Evolutionary conservation across 2,888 invertebrate genomes (phyloP).

Genomic region (Cantharis flavilabris): DNA sequence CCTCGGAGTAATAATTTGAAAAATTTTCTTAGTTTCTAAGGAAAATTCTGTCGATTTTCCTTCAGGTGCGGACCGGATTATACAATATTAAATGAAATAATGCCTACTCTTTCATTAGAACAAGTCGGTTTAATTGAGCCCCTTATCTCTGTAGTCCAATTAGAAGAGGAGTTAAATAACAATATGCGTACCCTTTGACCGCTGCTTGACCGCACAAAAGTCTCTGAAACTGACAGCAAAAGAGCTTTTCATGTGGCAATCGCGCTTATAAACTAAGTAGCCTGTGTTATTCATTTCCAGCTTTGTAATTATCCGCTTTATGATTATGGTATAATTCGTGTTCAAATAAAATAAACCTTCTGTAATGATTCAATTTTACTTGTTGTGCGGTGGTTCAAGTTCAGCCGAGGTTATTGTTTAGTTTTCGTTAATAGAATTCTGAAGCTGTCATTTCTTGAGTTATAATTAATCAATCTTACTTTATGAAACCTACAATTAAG

Average conservation of each 20-base stretch:
- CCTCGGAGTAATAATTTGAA: neutral
- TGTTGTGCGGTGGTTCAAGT: constrained; percentile 20
- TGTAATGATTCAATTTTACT: constrained; percentile 26
- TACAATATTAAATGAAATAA: constrained; percentile 6
- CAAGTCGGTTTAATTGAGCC: constrained; percentile 34
- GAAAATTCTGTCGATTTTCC: neutral
- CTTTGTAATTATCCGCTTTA: constrained; percentile 28
- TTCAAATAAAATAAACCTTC: constrained; percentile 22
- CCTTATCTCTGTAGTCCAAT: constrained; percentile 36
- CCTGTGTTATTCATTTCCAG: constrained; percentile 27
- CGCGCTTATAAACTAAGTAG: constrained; percentile 22
- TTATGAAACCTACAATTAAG: constrained; percentile 41
- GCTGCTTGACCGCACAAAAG: constrained; percentile 35
- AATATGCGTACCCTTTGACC: constrained; percentile 37
- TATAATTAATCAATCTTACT: constrained; percentile 47
- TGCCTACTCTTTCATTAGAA: constrained; percentile 32
- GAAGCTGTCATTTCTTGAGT: constrained; percentile 34
- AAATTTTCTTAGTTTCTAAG: neutral
- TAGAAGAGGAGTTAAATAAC: constrained; percentile 37
- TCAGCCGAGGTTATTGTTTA: constrained; percentile 21
- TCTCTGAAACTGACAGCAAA: constrained; percentile 36
- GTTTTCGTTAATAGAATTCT: constrained; percentile 41
- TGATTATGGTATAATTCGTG: constrained; percentile 23
- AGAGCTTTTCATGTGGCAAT: constrained; percentile 34
- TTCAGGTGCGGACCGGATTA: neutral